Conservation (phyloP, 2,888 invertebrate species). For the Clivina fossor region DNA sequence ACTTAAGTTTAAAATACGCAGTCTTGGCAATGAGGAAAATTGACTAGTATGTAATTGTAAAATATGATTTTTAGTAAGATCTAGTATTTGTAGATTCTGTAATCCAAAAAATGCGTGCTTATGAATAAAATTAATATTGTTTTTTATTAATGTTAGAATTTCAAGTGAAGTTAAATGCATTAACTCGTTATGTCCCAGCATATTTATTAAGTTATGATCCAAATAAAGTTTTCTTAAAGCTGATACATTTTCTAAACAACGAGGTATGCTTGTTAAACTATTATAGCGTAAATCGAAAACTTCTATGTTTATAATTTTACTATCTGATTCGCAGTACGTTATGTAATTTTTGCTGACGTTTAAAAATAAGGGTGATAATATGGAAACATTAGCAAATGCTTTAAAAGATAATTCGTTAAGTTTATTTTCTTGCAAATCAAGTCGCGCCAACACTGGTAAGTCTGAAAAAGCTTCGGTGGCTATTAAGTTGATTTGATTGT, state of each 20-base stretch:
- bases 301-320: slow-evolving; percentile 62
- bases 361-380: slow-evolving; percentile 66
- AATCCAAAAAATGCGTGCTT: slow-evolving; percentile 77
- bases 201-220: slow-evolving; percentile 71
- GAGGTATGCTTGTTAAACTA: slow-evolving; percentile 65
- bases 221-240: slow-evolving; percentile 70
- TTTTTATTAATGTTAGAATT: slow-evolving; percentile 72
- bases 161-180: slow-evolving; percentile 70
- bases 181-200: slow-evolving; percentile 74
- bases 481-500: slow-evolving; percentile 76
- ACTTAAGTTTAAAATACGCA: slow-evolving; percentile 72
- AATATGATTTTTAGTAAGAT: slow-evolving; percentile 75
- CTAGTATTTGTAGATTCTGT: slow-evolving; percentile 73
- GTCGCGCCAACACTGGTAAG: slow-evolving; percentile 71
- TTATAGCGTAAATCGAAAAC: slow-evolving; percentile 73
- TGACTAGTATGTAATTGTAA: slow-evolving; percentile 77
- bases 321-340: slow-evolving; percentile 53
- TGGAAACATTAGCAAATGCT: slow-evolving; percentile 69
- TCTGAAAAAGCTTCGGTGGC: slow-evolving; percentile 73
- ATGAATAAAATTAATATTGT: slow-evolving; percentile 70
- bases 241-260: slow-evolving; percentile 66
- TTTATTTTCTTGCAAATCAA: slow-evolving; percentile 81
- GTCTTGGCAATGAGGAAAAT: slow-evolving; percentile 73
- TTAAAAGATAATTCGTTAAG: slow-evolving; percentile 68
- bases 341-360: slow-evolving; percentile 76